phyloP scores from a whole-genome alignment of 2,797 vertebrate species.

The Anguilla anguilla region DNA sequence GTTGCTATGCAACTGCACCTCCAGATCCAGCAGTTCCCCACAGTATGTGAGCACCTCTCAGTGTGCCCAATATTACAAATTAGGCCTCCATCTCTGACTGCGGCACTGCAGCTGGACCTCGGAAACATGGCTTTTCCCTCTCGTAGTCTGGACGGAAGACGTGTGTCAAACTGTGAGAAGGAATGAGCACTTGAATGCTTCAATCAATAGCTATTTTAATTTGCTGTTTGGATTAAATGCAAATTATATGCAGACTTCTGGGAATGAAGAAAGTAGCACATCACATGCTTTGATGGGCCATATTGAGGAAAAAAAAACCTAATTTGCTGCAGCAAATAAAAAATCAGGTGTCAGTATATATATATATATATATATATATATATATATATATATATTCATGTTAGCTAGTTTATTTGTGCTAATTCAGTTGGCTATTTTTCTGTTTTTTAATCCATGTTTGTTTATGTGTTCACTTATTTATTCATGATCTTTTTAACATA shows the following conservation, averaged over 20 bases:
- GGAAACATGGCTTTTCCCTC: constrained; percentile 42
- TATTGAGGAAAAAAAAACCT: neutral
- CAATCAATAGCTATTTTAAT: neutral
- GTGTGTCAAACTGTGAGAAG: neutral
- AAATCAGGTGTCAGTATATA: neutral
- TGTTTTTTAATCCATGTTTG: too few relatives aligned
- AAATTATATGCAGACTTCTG: neutral
- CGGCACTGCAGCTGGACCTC: constrained; percentile 18
- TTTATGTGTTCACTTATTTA: neutral
- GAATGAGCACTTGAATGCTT: neutral
- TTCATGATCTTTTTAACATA: neutral
- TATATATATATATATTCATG: neutral
- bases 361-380: neutral
- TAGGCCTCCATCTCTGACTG: constrained; percentile 58
- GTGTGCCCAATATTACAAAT: constrained; percentile 74
- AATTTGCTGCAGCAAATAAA: neutral
- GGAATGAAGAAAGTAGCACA: neutral
- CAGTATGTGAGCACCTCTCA: constrained; percentile 39
- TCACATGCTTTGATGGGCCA: neutral
- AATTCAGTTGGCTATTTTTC: neutral
- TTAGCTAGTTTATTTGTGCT: neutral
- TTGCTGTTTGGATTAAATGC: neutral
- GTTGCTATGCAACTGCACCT: constrained; percentile 74
- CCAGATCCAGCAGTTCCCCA: constrained; percentile 49
- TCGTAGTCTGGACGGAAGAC: constrained; percentile 27